Evolutionary conservation across 2,888 invertebrate species (phyloP).

Genomic region (Heliconius ethilla): DNA sequence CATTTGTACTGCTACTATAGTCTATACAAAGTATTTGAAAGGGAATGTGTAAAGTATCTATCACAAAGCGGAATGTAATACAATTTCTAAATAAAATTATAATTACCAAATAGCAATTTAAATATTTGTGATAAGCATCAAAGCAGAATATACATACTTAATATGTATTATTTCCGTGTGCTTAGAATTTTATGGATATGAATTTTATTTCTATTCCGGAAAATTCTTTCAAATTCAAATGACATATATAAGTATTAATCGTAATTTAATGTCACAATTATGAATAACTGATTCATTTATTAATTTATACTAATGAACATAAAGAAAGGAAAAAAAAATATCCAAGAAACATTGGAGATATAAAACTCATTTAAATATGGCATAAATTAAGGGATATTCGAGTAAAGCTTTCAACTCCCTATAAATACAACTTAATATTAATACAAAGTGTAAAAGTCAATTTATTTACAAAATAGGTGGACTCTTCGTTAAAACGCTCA

Average conservation of each 20-base stretch:
- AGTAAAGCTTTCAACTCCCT: conserved; percentile 74
- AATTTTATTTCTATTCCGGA: neutral
- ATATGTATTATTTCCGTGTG: neutral
- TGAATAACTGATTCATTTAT: neutral
- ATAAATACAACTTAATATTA: conserved; percentile 57
- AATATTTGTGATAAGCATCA: conserved; percentile 14
- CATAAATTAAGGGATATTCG: conserved; percentile 52
- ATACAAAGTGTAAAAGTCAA: conserved; percentile 77
- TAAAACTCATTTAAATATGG: conserved; percentile 56
- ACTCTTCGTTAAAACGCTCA: conserved; percentile 78
- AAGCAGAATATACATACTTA: conserved; percentile 20
- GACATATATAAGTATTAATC: neutral
- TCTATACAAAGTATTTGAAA: conserved; percentile 49
- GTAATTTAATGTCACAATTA: neutral
- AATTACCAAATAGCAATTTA: conserved; percentile 8
- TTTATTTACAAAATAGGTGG: conserved; percentile 82
- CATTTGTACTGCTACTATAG: conserved; percentile 59
- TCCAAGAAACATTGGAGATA: conserved; percentile 12
- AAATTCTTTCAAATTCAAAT: neutral
- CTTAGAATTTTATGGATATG: too few species aligned
- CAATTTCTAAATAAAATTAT: conserved; percentile 28
- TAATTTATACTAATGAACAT: conserved; percentile 4
- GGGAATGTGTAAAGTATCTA: conserved; percentile 46
- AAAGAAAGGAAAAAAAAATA: neutral
- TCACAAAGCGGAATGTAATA: conserved; percentile 58